These are phyloP conservation scores for Drepanosiphum platanoidis DNA, from an alignment of 2,888 invertebrate genomes.

Conservation along the genomic window DNA sequence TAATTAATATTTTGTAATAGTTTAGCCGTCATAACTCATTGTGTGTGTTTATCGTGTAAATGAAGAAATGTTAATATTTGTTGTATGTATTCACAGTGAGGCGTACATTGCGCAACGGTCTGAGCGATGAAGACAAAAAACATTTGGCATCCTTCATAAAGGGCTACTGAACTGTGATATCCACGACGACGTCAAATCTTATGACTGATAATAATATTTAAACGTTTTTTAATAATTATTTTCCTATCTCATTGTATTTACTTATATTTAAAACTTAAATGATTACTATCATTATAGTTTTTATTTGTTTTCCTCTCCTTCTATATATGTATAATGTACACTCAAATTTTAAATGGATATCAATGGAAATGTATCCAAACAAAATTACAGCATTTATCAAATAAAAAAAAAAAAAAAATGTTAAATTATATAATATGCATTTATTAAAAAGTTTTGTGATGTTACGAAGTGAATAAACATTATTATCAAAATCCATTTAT, in stretches of 20 bases:
- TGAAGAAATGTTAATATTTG: neutral
- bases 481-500: slow-evolving; percentile 32
- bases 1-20: neutral
- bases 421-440: slow-evolving; percentile 25
- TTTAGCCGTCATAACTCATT: neutral
- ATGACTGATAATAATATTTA: slow-evolving; percentile 57
- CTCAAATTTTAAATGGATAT: neutral
- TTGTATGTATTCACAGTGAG: slow-evolving; percentile 73
- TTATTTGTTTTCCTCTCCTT: slow-evolving; percentile 17
- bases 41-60: no score
- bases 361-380: neutral
- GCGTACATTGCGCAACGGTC: slow-evolving; percentile 82
- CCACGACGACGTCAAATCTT: slow-evolving; percentile 49
- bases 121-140: slow-evolving; percentile 83
- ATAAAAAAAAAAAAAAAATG: slow-evolving; percentile 20
- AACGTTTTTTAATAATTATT: slow-evolving; percentile 53
- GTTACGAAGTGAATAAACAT: slow-evolving; percentile 38
- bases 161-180: slow-evolving; percentile 71
- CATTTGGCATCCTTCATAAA: slow-evolving; percentile 80
- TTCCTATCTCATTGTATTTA: slow-evolving; percentile 50
- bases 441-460: slow-evolving; percentile 44
- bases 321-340: neutral
- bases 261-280: slow-evolving; percentile 15
- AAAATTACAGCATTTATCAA: slow-evolving; percentile 43
- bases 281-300: neutral